Percentiles rank a stretch among this genome's conserved stretches.
phyloP scores from a whole-genome alignment of 2,113 vertebrate species.

The Nannobrachium achirus region DNA sequence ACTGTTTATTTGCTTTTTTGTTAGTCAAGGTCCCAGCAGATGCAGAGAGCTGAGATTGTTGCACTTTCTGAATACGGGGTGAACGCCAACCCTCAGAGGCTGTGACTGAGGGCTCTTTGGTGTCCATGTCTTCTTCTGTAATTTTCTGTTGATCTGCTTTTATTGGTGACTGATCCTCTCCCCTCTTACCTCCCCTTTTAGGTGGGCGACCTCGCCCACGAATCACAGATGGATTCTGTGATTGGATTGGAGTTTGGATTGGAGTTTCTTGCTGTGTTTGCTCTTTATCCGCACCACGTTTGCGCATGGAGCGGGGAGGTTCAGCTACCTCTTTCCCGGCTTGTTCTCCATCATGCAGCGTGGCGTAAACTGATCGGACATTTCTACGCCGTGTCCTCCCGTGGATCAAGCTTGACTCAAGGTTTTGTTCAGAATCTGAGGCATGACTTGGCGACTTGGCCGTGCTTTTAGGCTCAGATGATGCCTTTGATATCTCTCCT shows the following conservation, averaged over 20 bases:
- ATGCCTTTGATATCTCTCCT: constrained; percentile 83
- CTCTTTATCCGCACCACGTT: constrained; percentile 87
- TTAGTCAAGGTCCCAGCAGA: constrained; percentile 67
- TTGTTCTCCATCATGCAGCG: constrained; percentile 87
- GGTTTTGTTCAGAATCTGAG: constrained; percentile 81
- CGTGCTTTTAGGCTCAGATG: constrained; percentile 83
- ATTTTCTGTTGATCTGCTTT: constrained; percentile 81
- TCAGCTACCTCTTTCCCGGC: constrained; percentile 84
- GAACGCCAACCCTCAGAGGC: constrained; percentile 79
- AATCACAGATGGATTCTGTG: constrained; percentile 73
- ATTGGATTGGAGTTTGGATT: too few relatives aligned
- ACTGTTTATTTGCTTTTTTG: constrained; percentile 84
- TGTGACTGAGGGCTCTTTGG: constrained; percentile 80
- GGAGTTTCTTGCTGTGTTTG: constrained; percentile 79
- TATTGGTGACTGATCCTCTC: constrained; percentile 84
- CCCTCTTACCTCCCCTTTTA: constrained; percentile 85
- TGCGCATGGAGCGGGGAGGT: constrained; percentile 87
- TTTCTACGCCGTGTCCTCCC: constrained; percentile 92
- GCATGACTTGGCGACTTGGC: constrained; percentile 87
- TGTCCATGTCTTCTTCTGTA: constrained; percentile 82
- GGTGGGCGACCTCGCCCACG: constrained; percentile 90
- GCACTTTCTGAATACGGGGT: constrained; percentile 84
- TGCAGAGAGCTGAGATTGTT: constrained; percentile 66
- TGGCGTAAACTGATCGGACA: constrained; percentile 93
- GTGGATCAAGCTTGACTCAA: constrained; percentile 85